Evolutionary conservation across 2,888 invertebrate species (phyloP).

Genomic region (Biston stratarius): DNA sequence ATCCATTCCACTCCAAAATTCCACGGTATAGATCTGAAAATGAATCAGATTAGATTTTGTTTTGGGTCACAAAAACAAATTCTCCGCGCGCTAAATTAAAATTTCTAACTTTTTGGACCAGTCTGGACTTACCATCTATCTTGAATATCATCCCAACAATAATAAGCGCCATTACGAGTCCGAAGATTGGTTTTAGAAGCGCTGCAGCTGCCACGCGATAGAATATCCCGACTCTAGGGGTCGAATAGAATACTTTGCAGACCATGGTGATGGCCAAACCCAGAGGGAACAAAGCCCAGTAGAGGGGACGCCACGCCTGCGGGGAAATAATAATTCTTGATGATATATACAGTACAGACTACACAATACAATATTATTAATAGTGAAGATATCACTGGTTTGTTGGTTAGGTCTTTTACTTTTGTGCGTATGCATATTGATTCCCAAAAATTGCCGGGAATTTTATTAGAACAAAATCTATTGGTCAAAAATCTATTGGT

Average conservation of each 20-base stretch:
- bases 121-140: conserved; percentile 56
- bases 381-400: too few species aligned
- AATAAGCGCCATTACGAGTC: conserved; percentile 32
- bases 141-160: conserved; percentile 44
- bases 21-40: conserved; percentile 51
- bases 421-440: too few species aligned
- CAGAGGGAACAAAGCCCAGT: conserved; percentile 50
- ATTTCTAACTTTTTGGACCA: too few species aligned
- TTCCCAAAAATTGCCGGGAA: too few species aligned
- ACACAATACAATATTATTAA: too few species aligned
- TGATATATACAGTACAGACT: too few species aligned
- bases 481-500: too few species aligned
- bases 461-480: too few species aligned
- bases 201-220: conserved; percentile 49
- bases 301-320: conserved; percentile 56
- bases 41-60: too few species aligned
- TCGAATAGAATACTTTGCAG: conserved; percentile 54
- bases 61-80: too few species aligned
- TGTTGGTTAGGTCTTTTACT: too few species aligned
- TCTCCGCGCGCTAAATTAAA: too few species aligned
- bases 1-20: conserved; percentile 54
- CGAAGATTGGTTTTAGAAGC: conserved; percentile 54
- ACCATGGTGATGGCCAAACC: conserved; percentile 36
- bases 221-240: conserved; percentile 36
- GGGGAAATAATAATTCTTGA: background rate